Percentiles rank a stretch among this genome's conserved stretches.
Evolutionary conservation across 2,113 vertebrate genomes (phyloP).

Genomic region (Cryptomyrus ogoouensis): DNA sequence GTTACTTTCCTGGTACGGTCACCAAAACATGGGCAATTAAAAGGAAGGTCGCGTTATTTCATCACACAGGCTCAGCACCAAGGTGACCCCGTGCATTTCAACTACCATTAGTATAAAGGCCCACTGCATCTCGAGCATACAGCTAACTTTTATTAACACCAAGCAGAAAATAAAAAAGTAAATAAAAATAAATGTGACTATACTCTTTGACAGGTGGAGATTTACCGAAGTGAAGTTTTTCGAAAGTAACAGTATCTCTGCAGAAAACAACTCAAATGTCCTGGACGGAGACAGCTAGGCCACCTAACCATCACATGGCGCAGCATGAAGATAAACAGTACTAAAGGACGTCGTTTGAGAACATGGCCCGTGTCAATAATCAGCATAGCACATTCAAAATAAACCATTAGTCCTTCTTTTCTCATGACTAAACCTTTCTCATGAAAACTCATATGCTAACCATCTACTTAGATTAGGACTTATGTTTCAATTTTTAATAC

Average conservation of each 20-base stretch:
- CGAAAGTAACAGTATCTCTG: background rate
- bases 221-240: background rate
- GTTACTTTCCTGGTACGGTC: background rate
- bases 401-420: background rate
- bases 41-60: background rate
- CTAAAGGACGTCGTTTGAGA: background rate
- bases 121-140: background rate
- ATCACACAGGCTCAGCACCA: background rate
- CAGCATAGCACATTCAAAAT: background rate
- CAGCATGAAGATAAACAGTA: background rate
- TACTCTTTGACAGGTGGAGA: background rate
- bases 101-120: constrained; percentile 2
- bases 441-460: background rate
- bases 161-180: background rate
- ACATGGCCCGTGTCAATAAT: background rate
- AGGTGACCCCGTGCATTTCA: background rate
- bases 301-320: background rate
- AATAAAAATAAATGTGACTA: background rate
- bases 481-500: background rate
- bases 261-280: background rate
- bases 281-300: background rate
- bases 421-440: background rate
- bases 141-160: background rate
- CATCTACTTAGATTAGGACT: background rate
- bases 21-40: background rate